A percentile compares a stretch with the other conserved stretches of the same genome.
Conservation (phyloP, 2,797 vertebrate species). For the Galago senegalensis region DNA sequence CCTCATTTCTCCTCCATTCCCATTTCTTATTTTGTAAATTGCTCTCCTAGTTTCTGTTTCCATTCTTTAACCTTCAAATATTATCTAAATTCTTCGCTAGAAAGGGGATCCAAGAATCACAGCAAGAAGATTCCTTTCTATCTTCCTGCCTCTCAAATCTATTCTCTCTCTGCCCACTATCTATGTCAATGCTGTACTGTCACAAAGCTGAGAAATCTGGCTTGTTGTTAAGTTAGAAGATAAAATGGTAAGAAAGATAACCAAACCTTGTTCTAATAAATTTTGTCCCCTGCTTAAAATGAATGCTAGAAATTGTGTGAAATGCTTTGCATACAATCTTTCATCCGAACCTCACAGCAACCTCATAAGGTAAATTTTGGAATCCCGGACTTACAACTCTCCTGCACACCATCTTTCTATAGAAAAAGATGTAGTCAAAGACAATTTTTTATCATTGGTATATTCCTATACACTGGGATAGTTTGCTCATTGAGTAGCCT, state of each 20-base stretch:
- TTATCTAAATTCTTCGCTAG: neutral
- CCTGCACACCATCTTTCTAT: neutral
- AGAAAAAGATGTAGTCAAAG: neutral
- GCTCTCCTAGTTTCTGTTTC: neutral
- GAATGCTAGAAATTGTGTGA: neutral
- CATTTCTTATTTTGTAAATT: neutral
- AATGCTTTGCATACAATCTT: neutral
- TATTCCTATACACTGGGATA: neutral
- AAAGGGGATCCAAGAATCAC: neutral
- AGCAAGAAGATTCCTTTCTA: neutral
- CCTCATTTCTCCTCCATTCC: neutral
- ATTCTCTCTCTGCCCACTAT: neutral
- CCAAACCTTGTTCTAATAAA: slow-evolving; percentile 17
- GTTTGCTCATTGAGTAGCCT: neutral
- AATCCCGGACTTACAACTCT: neutral
- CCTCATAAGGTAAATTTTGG: neutral
- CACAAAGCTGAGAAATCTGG: neutral
- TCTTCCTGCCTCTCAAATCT: neutral
- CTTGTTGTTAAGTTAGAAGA: neutral
- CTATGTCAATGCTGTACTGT: neutral
- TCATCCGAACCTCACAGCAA: neutral
- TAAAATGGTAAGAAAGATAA: slow-evolving; percentile 23
- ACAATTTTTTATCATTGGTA: neutral
- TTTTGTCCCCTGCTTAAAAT: slow-evolving; percentile 6
- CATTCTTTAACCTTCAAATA: neutral